phyloP scores from a whole-genome alignment of 1,140 invertebrate genomes.

The Drosophila fuyamai region DNA sequence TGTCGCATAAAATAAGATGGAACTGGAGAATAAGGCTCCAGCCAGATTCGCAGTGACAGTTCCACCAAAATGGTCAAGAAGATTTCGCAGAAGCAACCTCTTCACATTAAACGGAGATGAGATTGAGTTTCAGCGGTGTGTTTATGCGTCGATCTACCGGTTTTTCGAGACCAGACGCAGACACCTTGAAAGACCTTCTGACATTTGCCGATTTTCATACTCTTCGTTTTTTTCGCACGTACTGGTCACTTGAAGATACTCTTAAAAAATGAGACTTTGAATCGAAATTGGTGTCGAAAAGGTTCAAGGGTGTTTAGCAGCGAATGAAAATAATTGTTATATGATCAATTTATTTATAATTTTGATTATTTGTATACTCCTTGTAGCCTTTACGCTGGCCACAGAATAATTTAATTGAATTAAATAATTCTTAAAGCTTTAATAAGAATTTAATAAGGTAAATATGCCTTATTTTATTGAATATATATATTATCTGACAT shows the following conservation, averaged over 20 bases:
- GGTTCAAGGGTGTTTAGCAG: too few species aligned
- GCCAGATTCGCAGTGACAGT: slow-evolving; percentile 20
- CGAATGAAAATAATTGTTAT: neutral
- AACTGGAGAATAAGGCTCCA: neutral
- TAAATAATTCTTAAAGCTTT: too few species aligned
- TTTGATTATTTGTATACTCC: neutral
- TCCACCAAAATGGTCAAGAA: slow-evolving; percentile 37
- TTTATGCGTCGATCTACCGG: slow-evolving; percentile 55
- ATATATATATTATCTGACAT: too few species aligned
- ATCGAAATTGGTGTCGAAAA: too few species aligned
- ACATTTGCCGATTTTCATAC: slow-evolving; percentile 43
- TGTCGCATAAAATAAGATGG: slow-evolving; percentile 46
- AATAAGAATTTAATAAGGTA: too few species aligned
- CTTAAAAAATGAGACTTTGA: neutral
- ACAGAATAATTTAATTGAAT: too few species aligned
- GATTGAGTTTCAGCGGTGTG: slow-evolving; percentile 6
- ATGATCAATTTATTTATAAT: too few species aligned
- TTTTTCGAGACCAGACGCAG: slow-evolving; percentile 51
- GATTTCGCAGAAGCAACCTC: slow-evolving; percentile 51
- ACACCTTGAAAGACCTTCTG: slow-evolving; percentile 65
- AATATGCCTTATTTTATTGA: too few species aligned
- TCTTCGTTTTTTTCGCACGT: slow-evolving; percentile 11
- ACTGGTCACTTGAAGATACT: slow-evolving; percentile 4
- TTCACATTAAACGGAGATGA: slow-evolving; percentile 8
- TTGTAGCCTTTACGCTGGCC: too few species aligned